These are phyloP conservation scores for Drosophila mayaguana DNA, from an alignment of 2,888 invertebrate genomes.

Conservation along the genomic window DNA sequence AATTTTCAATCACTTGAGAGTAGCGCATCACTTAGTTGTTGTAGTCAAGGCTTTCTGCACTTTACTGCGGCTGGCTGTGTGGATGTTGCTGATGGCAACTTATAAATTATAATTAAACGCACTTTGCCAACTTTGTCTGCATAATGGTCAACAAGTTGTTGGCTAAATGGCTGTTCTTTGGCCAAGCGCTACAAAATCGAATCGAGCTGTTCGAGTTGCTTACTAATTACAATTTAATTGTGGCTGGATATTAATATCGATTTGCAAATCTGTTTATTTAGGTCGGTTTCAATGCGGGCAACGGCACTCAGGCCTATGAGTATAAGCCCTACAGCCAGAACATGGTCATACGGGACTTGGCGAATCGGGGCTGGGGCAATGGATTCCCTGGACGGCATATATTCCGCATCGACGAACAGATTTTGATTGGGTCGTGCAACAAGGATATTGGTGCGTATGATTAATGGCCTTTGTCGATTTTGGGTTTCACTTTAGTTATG, in stretches of 20 bases:
- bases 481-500: constrained; percentile 4
- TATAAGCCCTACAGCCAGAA: constrained; percentile 96
- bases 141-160: constrained; percentile 11
- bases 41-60: neutral
- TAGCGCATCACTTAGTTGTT: neutral
- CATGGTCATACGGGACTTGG: constrained; percentile 93
- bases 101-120: constrained; percentile 23
- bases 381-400: constrained; percentile 95
- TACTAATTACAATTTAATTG: constrained; percentile 32
- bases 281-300: constrained; percentile 98
- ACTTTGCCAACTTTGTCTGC: constrained; percentile 21
- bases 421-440: constrained; percentile 96
- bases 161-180: constrained; percentile 17
- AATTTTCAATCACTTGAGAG: neutral
- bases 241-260: constrained; percentile 16
- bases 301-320: constrained; percentile 95
- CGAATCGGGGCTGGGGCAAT: constrained; percentile 94
- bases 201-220: neutral
- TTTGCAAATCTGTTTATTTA: constrained; percentile 81
- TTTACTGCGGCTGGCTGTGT: neutral
- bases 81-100: constrained; percentile 18
- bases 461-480: neutral
- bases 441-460: constrained; percentile 91
- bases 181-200: constrained; percentile 9
- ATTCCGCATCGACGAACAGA: constrained; percentile 97